Percentiles rank a stretch among this genome's conserved stretches.
Evolutionary conservation across 2,888 invertebrate genomes (phyloP).

Genomic region (Parnassius apollo): DNA sequence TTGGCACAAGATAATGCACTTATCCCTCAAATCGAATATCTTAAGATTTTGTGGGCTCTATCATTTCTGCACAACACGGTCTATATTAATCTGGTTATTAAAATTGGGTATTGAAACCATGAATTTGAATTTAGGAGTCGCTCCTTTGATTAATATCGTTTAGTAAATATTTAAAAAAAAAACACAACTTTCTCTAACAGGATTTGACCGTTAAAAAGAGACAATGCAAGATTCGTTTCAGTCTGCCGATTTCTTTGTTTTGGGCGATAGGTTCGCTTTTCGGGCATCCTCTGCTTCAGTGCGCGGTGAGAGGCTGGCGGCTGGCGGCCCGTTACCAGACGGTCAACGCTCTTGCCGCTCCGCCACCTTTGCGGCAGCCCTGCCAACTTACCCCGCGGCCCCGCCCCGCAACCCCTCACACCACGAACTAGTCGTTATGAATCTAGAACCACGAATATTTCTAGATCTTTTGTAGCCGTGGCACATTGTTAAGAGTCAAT

Average conservation of each 20-base stretch:
- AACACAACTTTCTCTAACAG: too few species aligned
- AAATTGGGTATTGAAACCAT: too few species aligned
- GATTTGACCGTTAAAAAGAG: background rate
- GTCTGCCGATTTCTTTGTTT: constrained; percentile 10
- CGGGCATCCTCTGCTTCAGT: background rate
- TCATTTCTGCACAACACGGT: too few species aligned
- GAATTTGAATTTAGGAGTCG: too few species aligned
- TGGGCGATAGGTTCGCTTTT: background rate
- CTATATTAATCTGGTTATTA: too few species aligned
- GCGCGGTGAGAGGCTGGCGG: constrained; percentile 17
- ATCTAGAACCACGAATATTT: constrained; percentile 9
- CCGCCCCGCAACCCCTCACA: constrained; percentile 32
- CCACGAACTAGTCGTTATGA: constrained; percentile 24
- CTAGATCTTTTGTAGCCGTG: constrained; percentile 30
- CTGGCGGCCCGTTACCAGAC: constrained; percentile 34
- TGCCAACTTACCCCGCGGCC: constrained; percentile 32
- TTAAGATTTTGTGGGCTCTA: too few species aligned
- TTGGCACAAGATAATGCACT: too few species aligned
- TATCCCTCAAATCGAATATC: too few species aligned
- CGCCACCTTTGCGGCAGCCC: constrained; percentile 47
- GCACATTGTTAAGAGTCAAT: background rate
- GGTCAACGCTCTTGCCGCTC: constrained; percentile 72
- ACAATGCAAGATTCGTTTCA: background rate
- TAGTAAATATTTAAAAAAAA: too few species aligned
- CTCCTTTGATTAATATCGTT: too few species aligned